phyloP scores from a whole-genome alignment of 64 coral and sea anemone genomes.

The Stichodactyla helianthus region DNA sequence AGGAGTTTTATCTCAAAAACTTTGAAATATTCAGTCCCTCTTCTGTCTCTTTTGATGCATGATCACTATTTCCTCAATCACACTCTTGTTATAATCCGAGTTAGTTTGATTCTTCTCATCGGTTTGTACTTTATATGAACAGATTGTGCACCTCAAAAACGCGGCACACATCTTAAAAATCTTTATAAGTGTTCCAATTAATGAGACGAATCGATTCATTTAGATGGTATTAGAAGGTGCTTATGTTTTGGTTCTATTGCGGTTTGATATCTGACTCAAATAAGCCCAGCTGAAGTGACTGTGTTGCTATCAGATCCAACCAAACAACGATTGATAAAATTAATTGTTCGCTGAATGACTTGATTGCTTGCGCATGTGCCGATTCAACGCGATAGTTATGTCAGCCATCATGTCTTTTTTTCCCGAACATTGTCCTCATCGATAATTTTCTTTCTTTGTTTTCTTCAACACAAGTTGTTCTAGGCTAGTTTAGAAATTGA shows the following conservation, averaged over 20 bases:
- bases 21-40: neutral
- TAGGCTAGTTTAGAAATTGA: no score
- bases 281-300: neutral
- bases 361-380: neutral
- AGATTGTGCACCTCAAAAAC: neutral
- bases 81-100: neutral
- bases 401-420: neutral
- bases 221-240: neutral
- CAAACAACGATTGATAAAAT: neutral
- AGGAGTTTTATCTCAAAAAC: neutral
- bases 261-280: neutral
- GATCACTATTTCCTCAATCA: neutral
- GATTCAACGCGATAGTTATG: neutral
- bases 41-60: neutral
- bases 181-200: conserved; percentile 4
- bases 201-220: neutral
- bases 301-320: neutral
- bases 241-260: neutral
- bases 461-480: no score
- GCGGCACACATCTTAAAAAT: neutral
- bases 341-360: neutral
- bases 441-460: no score
- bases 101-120: neutral
- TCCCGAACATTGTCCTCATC: neutral
- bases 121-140: neutral